Base-by-base conservation (phyloP, 2,888 invertebrate species). In the Xylocampa areola region DNA sequence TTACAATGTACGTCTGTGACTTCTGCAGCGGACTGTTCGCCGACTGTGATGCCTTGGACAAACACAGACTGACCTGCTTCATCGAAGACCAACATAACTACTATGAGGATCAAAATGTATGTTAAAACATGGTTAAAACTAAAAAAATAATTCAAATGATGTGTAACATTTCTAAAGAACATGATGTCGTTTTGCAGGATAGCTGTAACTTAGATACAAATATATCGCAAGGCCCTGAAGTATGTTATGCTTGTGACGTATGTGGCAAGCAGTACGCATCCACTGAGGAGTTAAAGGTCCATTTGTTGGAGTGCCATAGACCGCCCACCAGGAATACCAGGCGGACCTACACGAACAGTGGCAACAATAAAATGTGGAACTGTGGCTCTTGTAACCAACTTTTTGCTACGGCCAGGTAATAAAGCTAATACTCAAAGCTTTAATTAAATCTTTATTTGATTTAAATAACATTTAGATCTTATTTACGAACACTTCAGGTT, bases 321-420 rank as follows among this genome's bases (percentile, higher is more conserved):
- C 79, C 63, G 0, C 57, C 65, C 6, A 45, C 73, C 0, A 80
- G 78, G 27, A 82, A 68, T 39, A 73, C 72, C 0, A 76, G 88
- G 3, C 81, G 90, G 4, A 65, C 84, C 0, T 92, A 86, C 63
- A 78, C 81, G 0, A 84, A 79, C 11, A 74, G 63, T 7, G 86
- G 77, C 30, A 89, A 63, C 33, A 89, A 74, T 33, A 94, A 94
- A 78, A 93, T 94, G 93, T 94, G 93, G 93, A 94, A 94, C 66
- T 94, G 93, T 62, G 93, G 93, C 0, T 94, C 93, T 17, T 94
- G 94, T 43, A 93, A 94, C 51, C 94, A 94, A 73, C 84, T 94
- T 1, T 94, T 94, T 73, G 79, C 87, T 40, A 92, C 92, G 8
- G 94, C 94, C 14, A 89, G 94, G 92, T 92, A 76, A 32, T 35